These are phyloP conservation scores for Jaculus jaculus DNA, from an alignment of 2,113 vertebrate species.

Conservation along the genomic window DNA sequence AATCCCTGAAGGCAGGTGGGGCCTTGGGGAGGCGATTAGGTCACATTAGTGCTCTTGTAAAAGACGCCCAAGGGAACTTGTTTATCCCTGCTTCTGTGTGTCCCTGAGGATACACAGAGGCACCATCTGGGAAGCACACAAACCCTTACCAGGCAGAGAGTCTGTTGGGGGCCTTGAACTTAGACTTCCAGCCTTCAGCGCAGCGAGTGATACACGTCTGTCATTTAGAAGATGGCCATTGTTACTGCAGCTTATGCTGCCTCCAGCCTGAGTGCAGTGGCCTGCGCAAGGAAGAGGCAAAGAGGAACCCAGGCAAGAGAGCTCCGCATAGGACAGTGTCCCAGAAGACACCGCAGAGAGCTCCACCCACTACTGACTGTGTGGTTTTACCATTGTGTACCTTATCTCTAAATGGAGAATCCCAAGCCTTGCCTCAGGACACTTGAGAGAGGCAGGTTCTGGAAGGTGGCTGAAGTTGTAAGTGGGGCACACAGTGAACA, in stretches of 20 bases:
- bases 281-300: neutral
- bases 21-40: slow-evolving; percentile 21
- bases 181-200: neutral
- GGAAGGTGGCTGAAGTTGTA: neutral
- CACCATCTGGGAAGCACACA: neutral
- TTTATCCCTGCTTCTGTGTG: neutral
- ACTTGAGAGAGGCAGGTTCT: neutral
- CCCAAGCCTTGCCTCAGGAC: neutral
- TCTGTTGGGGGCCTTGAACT: neutral
- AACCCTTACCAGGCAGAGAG: neutral
- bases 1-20: neutral
- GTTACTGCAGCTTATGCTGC: neutral
- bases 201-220: neutral
- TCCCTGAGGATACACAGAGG: neutral
- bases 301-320: neutral
- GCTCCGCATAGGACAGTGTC: neutral
- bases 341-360: neutral
- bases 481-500: neutral
- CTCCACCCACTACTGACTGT: neutral
- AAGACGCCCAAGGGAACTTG: neutral
- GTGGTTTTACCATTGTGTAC: neutral
- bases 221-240: neutral
- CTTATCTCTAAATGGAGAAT: neutral
- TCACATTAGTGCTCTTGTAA: slow-evolving; percentile 28
- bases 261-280: neutral